Evolutionary conservation across 2,888 invertebrate genomes (phyloP), one percentile per base, ranked within the genome.

Genomic region (Schizotus pectinicornis): DNA sequence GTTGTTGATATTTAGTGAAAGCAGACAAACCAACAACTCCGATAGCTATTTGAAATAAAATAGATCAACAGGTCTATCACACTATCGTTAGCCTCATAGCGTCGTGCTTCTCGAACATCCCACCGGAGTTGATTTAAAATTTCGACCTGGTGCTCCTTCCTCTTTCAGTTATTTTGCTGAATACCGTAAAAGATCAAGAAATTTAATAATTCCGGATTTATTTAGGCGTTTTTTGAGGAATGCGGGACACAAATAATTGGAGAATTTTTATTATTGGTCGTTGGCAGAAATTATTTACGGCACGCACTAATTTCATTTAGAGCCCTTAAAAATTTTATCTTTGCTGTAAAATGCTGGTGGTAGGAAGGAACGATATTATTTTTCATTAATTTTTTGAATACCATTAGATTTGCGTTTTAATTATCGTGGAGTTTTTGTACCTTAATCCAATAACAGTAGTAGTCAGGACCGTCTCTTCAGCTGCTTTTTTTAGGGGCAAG

Each of bases 381-480:
- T 13, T 39, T 39, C 5, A 39, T 36, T 36, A 39, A 39, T 13
- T 39, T 39, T 12, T 39, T 3, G 9, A 12, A 43, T 7, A 31
- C 32, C 12, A 34, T 8, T 6, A 5, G 14, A 14, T 34, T 14
- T 33, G 42, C 38, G 50, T 46, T 48, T 32, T 48, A 43, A 46
- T 46, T 58, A 43, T 36, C 37, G 32, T 34, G 9, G 34, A 45
- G n/a, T n/a, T n/a, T n/a, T n/a, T n/a, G n/a, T n/a, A n/a, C n/a
- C n/a, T n/a, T n/a, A n/a, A n/a, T n/a, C n/a, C n/a, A n/a, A n/a
- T n/a, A n/a, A n/a, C n/a, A n/a, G n/a, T n/a, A n/a, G n/a, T n/a
- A n/a, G n/a, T n/a, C n/a, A n/a, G n/a, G n/a, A n/a, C n/a, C n/a
- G n/a, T n/a, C n/a, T n/a, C n/a, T n/a, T n/a, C n/a, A n/a, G n/a